Evolutionary conservation across 1,140 invertebrate species (phyloP).

Genomic region (Drosophila melanica): DNA sequence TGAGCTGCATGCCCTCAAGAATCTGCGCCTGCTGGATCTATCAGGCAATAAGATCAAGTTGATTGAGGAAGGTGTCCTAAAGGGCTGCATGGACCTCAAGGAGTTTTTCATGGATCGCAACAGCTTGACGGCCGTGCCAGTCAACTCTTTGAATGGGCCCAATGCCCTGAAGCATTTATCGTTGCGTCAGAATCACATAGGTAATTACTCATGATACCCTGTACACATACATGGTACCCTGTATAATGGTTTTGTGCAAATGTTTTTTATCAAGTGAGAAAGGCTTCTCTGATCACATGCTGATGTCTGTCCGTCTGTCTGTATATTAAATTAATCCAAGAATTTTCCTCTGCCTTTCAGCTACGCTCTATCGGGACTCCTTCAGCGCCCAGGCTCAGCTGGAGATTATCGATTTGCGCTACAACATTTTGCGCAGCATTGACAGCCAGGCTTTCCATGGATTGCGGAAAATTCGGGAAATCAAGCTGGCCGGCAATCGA

Average conservation of each 20-base stretch:
- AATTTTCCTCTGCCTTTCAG: conserved; percentile 84
- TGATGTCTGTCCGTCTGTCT: too few species aligned
- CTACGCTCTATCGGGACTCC: conserved; percentile 86
- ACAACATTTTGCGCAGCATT: conserved; percentile 90
- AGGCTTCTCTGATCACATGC: background rate
- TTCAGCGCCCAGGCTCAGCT: conserved; percentile 88
- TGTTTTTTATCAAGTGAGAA: background rate
- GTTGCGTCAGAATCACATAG: conserved; percentile 91
- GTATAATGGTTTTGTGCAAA: too few species aligned
- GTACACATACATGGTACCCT: too few species aligned
- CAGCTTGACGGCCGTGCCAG: conserved; percentile 88
- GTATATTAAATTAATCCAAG: background rate
- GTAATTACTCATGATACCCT: conserved; percentile 85
- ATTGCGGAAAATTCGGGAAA: conserved; percentile 87
- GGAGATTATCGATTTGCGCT: conserved; percentile 89
- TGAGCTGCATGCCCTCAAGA: conserved; percentile 90
- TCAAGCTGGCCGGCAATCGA: conserved; percentile 91
- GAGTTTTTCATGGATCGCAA: conserved; percentile 92
- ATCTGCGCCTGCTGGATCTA: conserved; percentile 90
- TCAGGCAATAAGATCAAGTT: conserved; percentile 91
- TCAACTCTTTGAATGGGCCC: conserved; percentile 91
- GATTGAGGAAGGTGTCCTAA: conserved; percentile 93
- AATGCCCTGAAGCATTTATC: conserved; percentile 89
- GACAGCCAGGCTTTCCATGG: conserved; percentile 90
- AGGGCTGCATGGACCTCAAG: conserved; percentile 90